Percentiles rank a stretch among this genome's conserved stretches.
phyloP scores from a whole-genome alignment of 2,888 invertebrate species.

The Lochmaea capreae region DNA sequence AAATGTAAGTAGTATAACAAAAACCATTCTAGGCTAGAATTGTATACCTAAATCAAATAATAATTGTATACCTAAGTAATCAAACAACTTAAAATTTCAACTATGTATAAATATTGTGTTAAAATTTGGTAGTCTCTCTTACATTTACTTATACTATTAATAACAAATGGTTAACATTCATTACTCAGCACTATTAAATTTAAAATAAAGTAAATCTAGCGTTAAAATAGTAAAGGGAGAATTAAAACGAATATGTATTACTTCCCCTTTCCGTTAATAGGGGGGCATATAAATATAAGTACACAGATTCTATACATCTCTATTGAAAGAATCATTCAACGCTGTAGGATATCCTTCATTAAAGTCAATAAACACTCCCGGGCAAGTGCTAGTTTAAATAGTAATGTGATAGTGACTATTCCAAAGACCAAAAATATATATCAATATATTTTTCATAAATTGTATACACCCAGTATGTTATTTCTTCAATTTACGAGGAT shows the following conservation, averaged over 20 bases:
- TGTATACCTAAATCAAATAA: no score
- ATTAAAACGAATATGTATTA: constrained; percentile 42
- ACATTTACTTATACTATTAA: background rate
- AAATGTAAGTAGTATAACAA: no score
- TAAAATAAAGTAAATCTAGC: constrained; percentile 18
- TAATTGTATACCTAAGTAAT: no score
- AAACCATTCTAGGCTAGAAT: no score
- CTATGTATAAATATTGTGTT: background rate
- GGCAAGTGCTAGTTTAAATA: constrained; percentile 40
- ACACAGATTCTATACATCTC: constrained; percentile 42
- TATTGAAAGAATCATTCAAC: constrained; percentile 46
- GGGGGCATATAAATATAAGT: constrained; percentile 44
- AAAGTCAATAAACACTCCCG: constrained; percentile 46
- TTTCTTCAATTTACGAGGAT: constrained; percentile 22
- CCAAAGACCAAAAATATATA: constrained; percentile 36
- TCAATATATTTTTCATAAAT: constrained; percentile 35
- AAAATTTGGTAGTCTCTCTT: background rate
- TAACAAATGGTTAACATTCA: constrained; percentile 1
- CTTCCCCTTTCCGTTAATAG: constrained; percentile 45
- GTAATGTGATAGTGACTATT: constrained; percentile 41
- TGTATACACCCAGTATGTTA: constrained; percentile 40
- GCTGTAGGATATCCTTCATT: constrained; percentile 46
- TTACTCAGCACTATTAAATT: constrained; percentile 4
- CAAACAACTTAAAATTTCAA: no score
- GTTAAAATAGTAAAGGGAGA: constrained; percentile 39